Evolutionary conservation across 2,888 invertebrate species (phyloP).

Genomic region (Lepeophtheirus nordmannii): DNA sequence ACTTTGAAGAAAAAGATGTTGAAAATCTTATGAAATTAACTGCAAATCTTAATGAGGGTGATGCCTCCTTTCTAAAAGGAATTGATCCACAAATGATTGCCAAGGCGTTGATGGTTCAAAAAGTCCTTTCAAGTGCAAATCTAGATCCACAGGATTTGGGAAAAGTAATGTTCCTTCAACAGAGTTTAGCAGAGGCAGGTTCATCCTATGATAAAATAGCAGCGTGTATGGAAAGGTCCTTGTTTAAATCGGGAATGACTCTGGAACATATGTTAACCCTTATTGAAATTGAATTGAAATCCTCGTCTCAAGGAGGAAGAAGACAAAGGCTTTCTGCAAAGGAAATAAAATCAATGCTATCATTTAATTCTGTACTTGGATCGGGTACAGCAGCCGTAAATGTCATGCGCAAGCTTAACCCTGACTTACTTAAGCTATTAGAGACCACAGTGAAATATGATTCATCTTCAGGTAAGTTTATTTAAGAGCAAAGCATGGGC

Average conservation of each 20-base stretch:
- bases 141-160: constrained; percentile 17
- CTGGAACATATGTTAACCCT: constrained; percentile 14
- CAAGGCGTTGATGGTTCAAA: constrained; percentile 20
- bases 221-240: not conserved
- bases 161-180: constrained; percentile 15
- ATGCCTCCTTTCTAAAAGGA: not conserved
- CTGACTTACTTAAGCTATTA: constrained; percentile 10
- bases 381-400: not conserved
- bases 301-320: not conserved
- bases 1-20: not conserved
- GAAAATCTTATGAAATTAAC: not conserved
- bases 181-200: constrained; percentile 14
- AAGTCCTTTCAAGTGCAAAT: constrained; percentile 6
- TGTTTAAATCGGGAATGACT: constrained; percentile 8
- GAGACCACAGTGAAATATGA: not conserved
- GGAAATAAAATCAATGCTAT: not conserved
- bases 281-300: constrained; percentile 16
- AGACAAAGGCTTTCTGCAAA: not conserved
- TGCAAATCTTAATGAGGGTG: not conserved
- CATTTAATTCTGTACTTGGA: constrained; percentile 13
- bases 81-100: constrained; percentile 1
- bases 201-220: constrained; percentile 13
- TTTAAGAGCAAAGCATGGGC: not conserved
- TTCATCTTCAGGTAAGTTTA: not conserved
- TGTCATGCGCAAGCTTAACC: constrained; percentile 4